Evolutionary conservation across 1,140 invertebrate species (phyloP).

Genomic region (Drosophila bocqueti): DNA sequence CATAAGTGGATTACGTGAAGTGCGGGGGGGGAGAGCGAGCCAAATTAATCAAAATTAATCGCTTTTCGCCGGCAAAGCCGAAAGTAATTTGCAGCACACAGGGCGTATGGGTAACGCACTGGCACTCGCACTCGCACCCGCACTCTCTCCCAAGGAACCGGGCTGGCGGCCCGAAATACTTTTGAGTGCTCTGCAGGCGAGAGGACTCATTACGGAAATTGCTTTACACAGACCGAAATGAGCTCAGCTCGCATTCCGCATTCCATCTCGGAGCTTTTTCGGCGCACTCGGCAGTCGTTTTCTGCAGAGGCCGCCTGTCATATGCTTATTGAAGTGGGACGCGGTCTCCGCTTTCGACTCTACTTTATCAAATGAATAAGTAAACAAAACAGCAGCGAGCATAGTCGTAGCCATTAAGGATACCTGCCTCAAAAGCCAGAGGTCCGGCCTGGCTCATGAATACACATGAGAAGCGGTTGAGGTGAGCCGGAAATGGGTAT

Average conservation of each 20-base stretch:
- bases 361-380: conserved; percentile 44
- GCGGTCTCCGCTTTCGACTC: conserved; percentile 28
- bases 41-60: conserved; percentile 79
- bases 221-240: conserved; percentile 65
- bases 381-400: conserved; percentile 17
- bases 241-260: conserved; percentile 40
- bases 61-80: conserved; percentile 62
- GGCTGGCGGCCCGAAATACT: conserved; percentile 62
- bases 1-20: conserved; percentile 52
- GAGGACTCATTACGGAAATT: conserved; percentile 79
- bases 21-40: conserved; percentile 5
- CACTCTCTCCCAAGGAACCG: conserved; percentile 1
- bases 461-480: conserved; percentile 13
- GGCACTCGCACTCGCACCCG: neutral
- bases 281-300: neutral
- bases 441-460: conserved; percentile 5
- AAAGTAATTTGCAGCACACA: conserved; percentile 76
- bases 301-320: conserved; percentile 41
- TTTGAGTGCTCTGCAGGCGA: conserved; percentile 65
- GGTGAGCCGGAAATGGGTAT: neutral
- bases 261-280: conserved; percentile 24
- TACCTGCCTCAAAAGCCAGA: conserved; percentile 3
- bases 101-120: conserved; percentile 68
- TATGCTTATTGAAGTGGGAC: conserved; percentile 72
- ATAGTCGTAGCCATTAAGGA: neutral